A percentile compares a stretch with the other conserved stretches of the same genome.
These are phyloP conservation scores for Rhodophaea formosa DNA, from an alignment of 2,888 invertebrate species.

Conservation along the genomic window DNA sequence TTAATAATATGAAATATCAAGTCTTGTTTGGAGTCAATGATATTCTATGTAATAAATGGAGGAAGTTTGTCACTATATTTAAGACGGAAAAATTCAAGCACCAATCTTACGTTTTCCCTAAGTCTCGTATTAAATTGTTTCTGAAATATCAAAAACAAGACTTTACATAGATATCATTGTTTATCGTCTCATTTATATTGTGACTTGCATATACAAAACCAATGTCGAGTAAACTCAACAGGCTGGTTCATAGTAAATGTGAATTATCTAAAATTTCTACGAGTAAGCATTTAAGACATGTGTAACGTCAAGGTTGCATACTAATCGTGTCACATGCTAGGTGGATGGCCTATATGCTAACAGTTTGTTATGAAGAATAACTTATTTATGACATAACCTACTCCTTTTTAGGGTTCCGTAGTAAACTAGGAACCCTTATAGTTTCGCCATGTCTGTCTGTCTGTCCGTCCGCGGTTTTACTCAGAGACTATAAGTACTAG, in stretches of 20 bases:
- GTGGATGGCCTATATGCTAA: not conserved
- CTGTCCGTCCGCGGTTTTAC: too few relatives aligned
- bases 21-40: not conserved
- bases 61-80: too few relatives aligned
- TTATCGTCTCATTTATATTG: not conserved
- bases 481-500: too few relatives aligned
- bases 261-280: not conserved
- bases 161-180: too few relatives aligned
- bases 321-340: constrained; percentile 24
- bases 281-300: constrained; percentile 38
- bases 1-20: not conserved
- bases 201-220: not conserved
- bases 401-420: not conserved
- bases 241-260: not conserved
- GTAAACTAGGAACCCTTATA: too few relatives aligned
- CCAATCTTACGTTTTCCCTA: too few relatives aligned
- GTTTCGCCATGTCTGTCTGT: too few relatives aligned
- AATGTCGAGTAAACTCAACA: not conserved
- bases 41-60: too few relatives aligned
- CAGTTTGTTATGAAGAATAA: not conserved
- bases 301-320: constrained; percentile 52
- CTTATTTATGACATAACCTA: not conserved
- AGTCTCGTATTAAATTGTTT: too few relatives aligned
- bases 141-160: too few relatives aligned
- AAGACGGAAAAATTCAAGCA: too few relatives aligned